Base-by-base conservation (phyloP, 2,113 vertebrate genomes). In the Coryphaenoides rupestris region DNA sequence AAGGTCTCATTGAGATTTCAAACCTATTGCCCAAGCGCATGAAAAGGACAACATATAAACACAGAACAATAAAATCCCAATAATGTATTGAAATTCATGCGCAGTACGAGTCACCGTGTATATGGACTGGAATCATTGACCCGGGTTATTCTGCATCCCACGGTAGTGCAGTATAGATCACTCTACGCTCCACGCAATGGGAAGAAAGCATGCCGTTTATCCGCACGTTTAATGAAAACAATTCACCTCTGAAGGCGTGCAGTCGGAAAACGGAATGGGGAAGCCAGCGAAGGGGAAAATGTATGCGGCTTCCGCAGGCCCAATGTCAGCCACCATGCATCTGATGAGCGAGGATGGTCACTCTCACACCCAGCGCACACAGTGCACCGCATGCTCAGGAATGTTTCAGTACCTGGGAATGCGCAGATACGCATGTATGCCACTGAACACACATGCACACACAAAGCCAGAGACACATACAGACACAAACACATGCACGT, bases 131-230 rank as follows among this genome's bases (percentile, higher is more conserved):
- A 66, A 4, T 68, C 69, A 46, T 68, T 60, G 55, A 69, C 61
- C 10, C 55, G 69, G 74, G 70, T 63, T 60, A 57, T 57, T 47
- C n/a, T n/a, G n/a, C n/a, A n/a, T n/a, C n/a, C n/a, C n/a, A n/a
- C n/a, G 23, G 2, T 6, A 64, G 9, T 22, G 19, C 47, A 73
- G 60, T 53, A 62, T 59, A 62, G 61, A 63, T 46, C 23, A 56
- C 62, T 60, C 71, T 65, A 21, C 55, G 66, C 77, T 79, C 72
- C 66, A 77, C 77, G 66, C 68, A 64, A 57, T 50, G 46, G 46
- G 17, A 6, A 5, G 7, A 50, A 50, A 19, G 3, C 1, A 67
- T 17, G 21, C 62, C 1, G 58, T 55, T 2, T 16, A n/a, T 33
- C 16, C 33, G n/a, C 65, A 65, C 49, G 15, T 19, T 1, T 10